Evolutionary conservation across 2,797 vertebrate genomes (phyloP), one percentile per base, ranked within the genome.

Genomic region (Scleropages formosus): DNA sequence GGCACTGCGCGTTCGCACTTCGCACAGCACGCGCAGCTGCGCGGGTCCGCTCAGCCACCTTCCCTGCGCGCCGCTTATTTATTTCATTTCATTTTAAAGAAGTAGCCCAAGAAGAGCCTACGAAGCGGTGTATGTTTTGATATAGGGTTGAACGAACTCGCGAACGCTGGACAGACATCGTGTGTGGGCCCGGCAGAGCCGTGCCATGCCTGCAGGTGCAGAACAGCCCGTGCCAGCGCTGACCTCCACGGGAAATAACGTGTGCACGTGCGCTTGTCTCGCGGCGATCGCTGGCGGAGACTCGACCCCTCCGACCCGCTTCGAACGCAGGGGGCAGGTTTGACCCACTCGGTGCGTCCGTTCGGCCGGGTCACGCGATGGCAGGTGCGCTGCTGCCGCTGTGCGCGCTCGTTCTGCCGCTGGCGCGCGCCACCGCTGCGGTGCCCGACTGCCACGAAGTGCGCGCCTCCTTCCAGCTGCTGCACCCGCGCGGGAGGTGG

Each of bases 401-500:
- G 75, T 87, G 89, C 88, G 86, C 80, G 78, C 86, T 89, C 80
- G 84, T 90, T 74, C 83, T 89, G 86, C 81, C 90, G 72, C 80
- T 84, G 72, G 62, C 82, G 2, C 82, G 84, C 70, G 84, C 85
- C 56, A 81, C 80, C 70, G 85, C 79, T 76, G 92, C 91, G 82
- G 75, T 91, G 79, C 91, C 90, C 67, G 87, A 90, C 86, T 98
- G 97, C 91, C 94, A 91, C 78, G 92, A 95, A 81, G 95, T 96
- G 84, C 95, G 95, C 75, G 81, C 94, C 2, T 91, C 94, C 46
- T 98, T 98, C 85, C 95, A 95, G 85, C 88, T 87, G 74, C 91
- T 96, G 79, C 94, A 97, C 83, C 96, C 95, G 6, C 94, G 95
- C 71, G 93, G 94, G 84, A 96, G 94, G 87, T 94, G 95, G 94